Base-by-base conservation (phyloP, 2,888 invertebrate genomes). In the Agrotis clavis region DNA sequence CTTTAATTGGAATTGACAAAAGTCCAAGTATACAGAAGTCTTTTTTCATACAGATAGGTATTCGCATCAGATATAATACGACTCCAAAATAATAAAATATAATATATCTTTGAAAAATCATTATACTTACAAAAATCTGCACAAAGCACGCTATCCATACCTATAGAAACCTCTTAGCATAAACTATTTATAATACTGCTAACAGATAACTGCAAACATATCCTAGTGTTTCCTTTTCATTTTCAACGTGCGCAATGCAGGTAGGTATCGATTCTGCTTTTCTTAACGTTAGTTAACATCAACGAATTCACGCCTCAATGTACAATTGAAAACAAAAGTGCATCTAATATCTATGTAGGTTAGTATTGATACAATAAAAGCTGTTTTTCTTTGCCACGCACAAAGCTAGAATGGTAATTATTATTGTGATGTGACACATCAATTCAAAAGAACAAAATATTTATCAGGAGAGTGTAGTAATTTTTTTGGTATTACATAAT, bases 181-280 rank as follows among this genome's bases (percentile, higher is more conserved):
- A 19, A 35, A 54, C 41, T 13, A 54, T 53, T 2, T 21, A 35
- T 19, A 47, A 21, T 3, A 50, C 16, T 35, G 21, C 41, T 41
- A 41, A 16, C 9, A 14, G 2, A 19, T 66, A 66, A 3, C 18
- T 48, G 0, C 19, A 9, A n/a, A 9, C 18, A 64, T 14, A 0
- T 19, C 48, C 14, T 41, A 25, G 7, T 25, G 0, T 74, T 74
- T 11, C 6, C 5, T 59, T 74, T 25, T 53, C 19, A 67, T 18
- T 60, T 1, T 25, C 21, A 18, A 11, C 66, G 13, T 51, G 25
- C 41, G 75, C 67, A 67, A 67, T 74, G 59, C 73, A 74, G 47
- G 41, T 66, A 74, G 47, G 25, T 67, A 25, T 30, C n/a, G 18
- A 13, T n/a, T 4, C 30, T 56, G 50, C 11, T 51, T 61, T 50